Conservation (phyloP, 2,113 vertebrate species). For the Baryphthengus martii region DNA sequence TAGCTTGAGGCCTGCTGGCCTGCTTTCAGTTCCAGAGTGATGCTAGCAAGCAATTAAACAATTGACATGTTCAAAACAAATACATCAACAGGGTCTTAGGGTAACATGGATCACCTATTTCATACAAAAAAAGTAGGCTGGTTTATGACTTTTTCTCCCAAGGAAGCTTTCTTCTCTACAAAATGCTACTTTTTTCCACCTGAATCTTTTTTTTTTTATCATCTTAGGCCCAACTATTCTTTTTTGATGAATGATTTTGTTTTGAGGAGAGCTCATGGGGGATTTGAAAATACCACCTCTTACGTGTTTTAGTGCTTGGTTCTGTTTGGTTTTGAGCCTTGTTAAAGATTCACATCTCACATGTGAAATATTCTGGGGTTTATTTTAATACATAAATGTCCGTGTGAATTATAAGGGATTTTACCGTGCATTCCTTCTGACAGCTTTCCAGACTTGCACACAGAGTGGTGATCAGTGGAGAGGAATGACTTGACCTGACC, state of each 20-base stretch:
- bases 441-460: background rate
- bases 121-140: background rate
- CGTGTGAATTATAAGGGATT: background rate
- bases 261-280: background rate
- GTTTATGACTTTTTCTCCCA: background rate
- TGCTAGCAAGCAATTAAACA: slow-evolving; percentile 9
- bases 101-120: background rate
- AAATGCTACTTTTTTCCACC: background rate
- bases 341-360: background rate
- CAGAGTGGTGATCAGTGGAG: background rate
- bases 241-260: background rate
- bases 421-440: background rate
- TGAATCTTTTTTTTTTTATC: background rate
- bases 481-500: background rate
- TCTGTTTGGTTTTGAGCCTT: background rate
- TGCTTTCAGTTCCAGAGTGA: background rate
- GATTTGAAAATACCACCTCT: background rate
- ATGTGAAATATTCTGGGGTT: background rate
- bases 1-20: background rate
- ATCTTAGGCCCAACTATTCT: background rate
- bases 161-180: background rate
- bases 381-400: background rate
- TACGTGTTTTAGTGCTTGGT: background rate
- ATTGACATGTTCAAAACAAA: background rate
- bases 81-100: background rate